These are phyloP conservation scores for Lathamus discolor DNA, from an alignment of 2,113 vertebrate species.

Conservation along the genomic window DNA sequence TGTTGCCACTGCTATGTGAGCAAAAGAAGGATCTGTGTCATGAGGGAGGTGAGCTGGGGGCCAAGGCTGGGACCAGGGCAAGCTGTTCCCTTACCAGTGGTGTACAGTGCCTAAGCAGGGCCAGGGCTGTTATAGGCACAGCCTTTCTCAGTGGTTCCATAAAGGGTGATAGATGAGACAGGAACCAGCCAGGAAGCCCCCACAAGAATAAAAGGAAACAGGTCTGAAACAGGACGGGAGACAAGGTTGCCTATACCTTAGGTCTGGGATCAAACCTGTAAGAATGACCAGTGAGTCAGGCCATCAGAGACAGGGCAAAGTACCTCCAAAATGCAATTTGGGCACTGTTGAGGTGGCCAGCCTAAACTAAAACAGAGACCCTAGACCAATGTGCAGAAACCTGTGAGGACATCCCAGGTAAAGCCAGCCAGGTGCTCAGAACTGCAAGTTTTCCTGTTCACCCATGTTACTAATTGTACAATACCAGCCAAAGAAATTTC, in stretches of 20 bases:
- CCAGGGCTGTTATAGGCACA: not conserved
- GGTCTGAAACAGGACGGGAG: not conserved
- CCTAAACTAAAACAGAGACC: not conserved
- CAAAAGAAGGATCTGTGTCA: not conserved
- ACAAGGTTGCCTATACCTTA: not conserved
- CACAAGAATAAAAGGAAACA: not conserved
- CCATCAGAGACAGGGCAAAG: not conserved
- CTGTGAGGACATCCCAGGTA: accelerated
- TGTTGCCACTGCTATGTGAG: not conserved
- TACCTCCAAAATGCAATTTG: not conserved
- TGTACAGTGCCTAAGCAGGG: not conserved
- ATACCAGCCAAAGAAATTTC: not conserved
- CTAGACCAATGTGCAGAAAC: not conserved
- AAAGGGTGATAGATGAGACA: accelerated
- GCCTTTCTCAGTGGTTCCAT: not conserved
- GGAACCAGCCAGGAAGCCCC: not conserved
- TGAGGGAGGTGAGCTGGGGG: not conserved
- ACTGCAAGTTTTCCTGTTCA: not conserved
- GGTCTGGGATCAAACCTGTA: not conserved
- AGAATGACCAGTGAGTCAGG: not conserved
- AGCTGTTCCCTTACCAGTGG: not conserved
- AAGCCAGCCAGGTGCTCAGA: not conserved
- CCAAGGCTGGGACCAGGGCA: accelerated
- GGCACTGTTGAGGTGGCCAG: not conserved
- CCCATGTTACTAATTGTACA: not conserved